phyloP scores from a whole-genome alignment of 2,797 vertebrate genomes.

The Melanotaenia boesemani region DNA sequence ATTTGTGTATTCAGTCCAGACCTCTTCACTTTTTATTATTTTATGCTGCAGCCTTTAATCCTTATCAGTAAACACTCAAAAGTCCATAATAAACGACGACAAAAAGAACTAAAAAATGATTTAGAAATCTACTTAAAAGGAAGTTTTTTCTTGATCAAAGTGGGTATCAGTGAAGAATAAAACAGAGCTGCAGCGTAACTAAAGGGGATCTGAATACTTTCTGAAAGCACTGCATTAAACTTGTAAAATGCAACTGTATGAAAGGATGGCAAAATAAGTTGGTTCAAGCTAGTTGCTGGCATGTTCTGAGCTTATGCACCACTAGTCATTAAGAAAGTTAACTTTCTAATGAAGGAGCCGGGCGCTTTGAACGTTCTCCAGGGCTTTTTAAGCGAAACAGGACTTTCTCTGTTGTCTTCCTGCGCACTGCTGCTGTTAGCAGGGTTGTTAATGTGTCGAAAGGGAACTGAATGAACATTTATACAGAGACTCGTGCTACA shows the following conservation, averaged over 20 bases:
- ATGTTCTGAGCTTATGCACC: not conserved
- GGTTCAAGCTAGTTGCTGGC: not conserved
- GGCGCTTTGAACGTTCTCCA: constrained; percentile 30
- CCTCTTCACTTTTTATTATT: not conserved
- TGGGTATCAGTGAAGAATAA: not conserved
- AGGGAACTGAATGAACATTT: constrained; percentile 60
- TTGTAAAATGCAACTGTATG: constrained; percentile 2
- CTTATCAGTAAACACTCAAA: not conserved
- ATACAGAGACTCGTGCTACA: constrained; percentile 57
- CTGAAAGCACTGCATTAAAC: not conserved
- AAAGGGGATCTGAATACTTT: constrained; percentile 1
- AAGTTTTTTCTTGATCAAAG: no score
- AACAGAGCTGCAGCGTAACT: not conserved
- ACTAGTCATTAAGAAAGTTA: not conserved
- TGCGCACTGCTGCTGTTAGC: constrained; percentile 61
- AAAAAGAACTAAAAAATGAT: no score
- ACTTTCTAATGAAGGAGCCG: constrained; percentile 4
- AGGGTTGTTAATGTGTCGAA: constrained; percentile 52
- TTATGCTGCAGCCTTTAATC: not conserved
- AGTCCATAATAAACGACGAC: not conserved
- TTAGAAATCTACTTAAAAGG: no score
- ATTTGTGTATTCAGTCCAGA: constrained; percentile 1
- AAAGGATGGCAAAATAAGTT: not conserved
- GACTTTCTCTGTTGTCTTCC: constrained; percentile 57
- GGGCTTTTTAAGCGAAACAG: constrained; percentile 57